phyloP scores from a whole-genome alignment of 2,113 vertebrate species.

The Tor tambroides region DNA sequence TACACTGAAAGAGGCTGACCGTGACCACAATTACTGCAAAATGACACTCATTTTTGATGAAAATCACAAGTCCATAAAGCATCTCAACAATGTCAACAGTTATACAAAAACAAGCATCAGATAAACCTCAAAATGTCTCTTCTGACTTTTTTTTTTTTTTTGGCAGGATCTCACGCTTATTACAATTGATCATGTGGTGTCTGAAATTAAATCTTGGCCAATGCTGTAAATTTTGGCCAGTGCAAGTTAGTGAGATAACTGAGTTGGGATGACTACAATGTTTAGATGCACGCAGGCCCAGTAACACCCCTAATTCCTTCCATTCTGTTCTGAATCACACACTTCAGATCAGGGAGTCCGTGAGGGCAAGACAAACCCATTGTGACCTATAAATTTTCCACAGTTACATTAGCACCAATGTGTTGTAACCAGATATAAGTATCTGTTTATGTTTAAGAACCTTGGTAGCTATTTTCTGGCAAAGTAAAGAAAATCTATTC shows the following conservation, averaged over 20 bases:
- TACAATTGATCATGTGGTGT: slow-evolving; percentile 18
- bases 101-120: background rate
- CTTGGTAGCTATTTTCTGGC: background rate
- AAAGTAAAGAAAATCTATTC: background rate
- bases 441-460: slow-evolving; percentile 18
- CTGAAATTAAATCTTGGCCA: slow-evolving; percentile 39
- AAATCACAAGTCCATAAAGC: background rate
- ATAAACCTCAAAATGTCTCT: background rate
- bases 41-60: background rate
- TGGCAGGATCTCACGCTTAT: slow-evolving; percentile 24
- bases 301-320: slow-evolving; percentile 41
- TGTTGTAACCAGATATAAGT: background rate
- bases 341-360: background rate
- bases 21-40: background rate
- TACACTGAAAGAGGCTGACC: background rate
- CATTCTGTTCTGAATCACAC: slow-evolving; percentile 43
- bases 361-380: background rate
- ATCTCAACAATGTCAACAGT: background rate
- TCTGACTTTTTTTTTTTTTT: background rate
- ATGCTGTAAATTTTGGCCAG: background rate
- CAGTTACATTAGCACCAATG: background rate
- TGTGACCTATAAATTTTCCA: background rate
- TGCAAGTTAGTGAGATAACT: slow-evolving; percentile 36
- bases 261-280: slow-evolving; percentile 42
- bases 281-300: slow-evolving; percentile 18